phyloP scores from a whole-genome alignment of 2,797 vertebrate species.

The Discoglossus pictus region DNA sequence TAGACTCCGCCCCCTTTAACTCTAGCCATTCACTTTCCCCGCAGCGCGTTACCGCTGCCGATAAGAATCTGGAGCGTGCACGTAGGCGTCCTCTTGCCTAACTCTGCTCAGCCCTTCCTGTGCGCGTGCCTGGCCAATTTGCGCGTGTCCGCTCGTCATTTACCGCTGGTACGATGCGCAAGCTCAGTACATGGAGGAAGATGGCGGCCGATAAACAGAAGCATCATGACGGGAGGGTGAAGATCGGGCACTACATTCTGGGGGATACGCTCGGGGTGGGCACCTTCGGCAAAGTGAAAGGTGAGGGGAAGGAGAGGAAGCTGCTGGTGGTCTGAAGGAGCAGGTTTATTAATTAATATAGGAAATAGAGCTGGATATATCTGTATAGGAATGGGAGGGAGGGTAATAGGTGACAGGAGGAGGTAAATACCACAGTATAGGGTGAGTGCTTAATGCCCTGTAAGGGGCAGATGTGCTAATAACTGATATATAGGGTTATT shows the following conservation, averaged over 20 bases:
- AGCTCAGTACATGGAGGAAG: slow-evolving; percentile 80
- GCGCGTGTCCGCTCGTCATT: not conserved
- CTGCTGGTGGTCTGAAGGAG: not conserved
- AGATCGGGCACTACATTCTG: slow-evolving; percentile 94
- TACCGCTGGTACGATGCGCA: slow-evolving; percentile 61
- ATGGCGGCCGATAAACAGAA: slow-evolving; percentile 97
- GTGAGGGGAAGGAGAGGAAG: slow-evolving; percentile 63
- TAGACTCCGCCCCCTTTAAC: slow-evolving; percentile 26
- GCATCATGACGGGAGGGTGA: slow-evolving; percentile 91
- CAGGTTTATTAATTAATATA: too few species aligned
- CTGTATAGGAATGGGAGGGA: not conserved
- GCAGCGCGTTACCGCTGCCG: not conserved
- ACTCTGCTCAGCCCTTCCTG: slow-evolving; percentile 46
- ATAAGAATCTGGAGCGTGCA: not conserved
- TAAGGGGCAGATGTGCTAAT: too few species aligned
- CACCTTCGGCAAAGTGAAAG: slow-evolving; percentile 96
- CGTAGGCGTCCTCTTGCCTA: not conserved
- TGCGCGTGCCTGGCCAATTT: not conserved
- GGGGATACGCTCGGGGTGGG: slow-evolving; percentile 95
- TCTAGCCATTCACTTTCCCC: not conserved
- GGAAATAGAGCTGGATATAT: too few species aligned
- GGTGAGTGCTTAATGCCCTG: not conserved
- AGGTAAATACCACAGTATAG: too few species aligned
- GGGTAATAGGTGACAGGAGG: not conserved
- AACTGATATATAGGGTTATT: too few species aligned